Evolutionary conservation across 35 echinoderm and acorn worm genomes (phyloP).

Genomic region (Ophioderma brevispina): DNA sequence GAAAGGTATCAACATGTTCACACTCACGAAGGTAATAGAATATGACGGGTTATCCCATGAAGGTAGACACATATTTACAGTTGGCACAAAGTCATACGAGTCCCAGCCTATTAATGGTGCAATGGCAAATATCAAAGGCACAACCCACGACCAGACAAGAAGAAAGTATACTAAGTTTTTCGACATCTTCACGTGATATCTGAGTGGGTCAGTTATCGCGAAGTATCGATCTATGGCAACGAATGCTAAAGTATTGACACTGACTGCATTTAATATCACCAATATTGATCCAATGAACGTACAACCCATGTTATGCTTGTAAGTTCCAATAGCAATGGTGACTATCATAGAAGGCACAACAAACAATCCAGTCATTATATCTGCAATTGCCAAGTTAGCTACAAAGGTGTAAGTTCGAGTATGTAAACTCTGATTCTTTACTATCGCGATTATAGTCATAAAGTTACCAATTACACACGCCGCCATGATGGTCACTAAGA

Average conservation of each 20-base stretch:
- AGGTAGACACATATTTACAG: constrained; percentile 5
- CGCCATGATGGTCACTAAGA: too few species aligned
- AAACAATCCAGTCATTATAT: neutral
- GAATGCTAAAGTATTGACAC: constrained; percentile 14
- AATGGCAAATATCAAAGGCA: neutral
- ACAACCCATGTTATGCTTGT: neutral
- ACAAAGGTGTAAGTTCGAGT: constrained; percentile 14
- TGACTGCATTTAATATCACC: constrained; percentile 18
- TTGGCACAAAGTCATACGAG: constrained; percentile 17
- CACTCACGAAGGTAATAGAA: neutral
- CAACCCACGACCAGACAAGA: constrained; percentile 13
- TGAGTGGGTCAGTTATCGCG: constrained; percentile 27
- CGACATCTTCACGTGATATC: neutral
- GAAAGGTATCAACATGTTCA: constrained; percentile 1
- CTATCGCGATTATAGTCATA: neutral
- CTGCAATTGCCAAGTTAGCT: constrained; percentile 31
- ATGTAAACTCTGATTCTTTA: neutral
- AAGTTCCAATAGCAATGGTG: neutral
- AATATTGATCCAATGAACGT: constrained; percentile 12
- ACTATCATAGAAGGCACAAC: constrained; percentile 15
- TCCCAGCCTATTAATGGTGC: constrained; percentile 13
- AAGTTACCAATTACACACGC: neutral
- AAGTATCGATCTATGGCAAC: constrained; percentile 45
- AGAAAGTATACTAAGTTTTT: neutral
- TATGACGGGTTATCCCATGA: constrained; percentile 11